Conservation (phyloP, 1,140 invertebrate species). For the Leptoteleia sp. region DNA sequence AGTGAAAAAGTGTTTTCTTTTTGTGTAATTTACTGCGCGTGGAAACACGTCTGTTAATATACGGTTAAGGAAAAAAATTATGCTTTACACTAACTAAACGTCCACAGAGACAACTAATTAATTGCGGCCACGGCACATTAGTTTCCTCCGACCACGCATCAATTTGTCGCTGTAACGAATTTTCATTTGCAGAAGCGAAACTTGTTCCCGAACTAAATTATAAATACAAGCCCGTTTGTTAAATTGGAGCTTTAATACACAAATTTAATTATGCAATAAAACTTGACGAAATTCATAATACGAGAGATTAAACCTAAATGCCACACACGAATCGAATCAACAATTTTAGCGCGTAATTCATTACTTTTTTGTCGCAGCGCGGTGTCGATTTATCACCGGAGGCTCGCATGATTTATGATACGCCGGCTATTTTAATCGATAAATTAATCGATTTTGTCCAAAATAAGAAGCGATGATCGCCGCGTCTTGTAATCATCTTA, state of each 20-base stretch:
- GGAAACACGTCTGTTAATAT: slow-evolving; percentile 24
- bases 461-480: slow-evolving; percentile 31
- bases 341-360: slow-evolving; percentile 12
- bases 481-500: slow-evolving; percentile 11
- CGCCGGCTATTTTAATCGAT: slow-evolving; percentile 11
- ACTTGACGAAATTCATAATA: slow-evolving; percentile 28
- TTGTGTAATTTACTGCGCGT: slow-evolving; percentile 20
- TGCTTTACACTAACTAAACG: slow-evolving; percentile 48
- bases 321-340: background rate
- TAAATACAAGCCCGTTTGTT: slow-evolving; percentile 28
- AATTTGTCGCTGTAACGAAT: slow-evolving; percentile 59
- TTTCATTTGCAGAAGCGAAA: slow-evolving; percentile 55
- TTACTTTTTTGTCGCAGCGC: slow-evolving; percentile 6
- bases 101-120: slow-evolving; percentile 55
- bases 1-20: slow-evolving; percentile 34
- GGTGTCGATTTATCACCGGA: slow-evolving; percentile 16
- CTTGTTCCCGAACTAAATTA: slow-evolving; percentile 53
- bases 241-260: slow-evolving; percentile 19
- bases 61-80: slow-evolving; percentile 32
- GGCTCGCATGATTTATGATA: slow-evolving; percentile 34
- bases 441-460: slow-evolving; percentile 53
- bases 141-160: slow-evolving; percentile 54
- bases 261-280: slow-evolving; percentile 42
- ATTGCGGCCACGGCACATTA: slow-evolving; percentile 51
- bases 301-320: slow-evolving; percentile 10